A percentile compares a stretch with the other conserved stretches of the same genome.
Evolutionary conservation across 2,113 vertebrate species (phyloP).

Genomic region (Chelonoidis abingdonii): DNA sequence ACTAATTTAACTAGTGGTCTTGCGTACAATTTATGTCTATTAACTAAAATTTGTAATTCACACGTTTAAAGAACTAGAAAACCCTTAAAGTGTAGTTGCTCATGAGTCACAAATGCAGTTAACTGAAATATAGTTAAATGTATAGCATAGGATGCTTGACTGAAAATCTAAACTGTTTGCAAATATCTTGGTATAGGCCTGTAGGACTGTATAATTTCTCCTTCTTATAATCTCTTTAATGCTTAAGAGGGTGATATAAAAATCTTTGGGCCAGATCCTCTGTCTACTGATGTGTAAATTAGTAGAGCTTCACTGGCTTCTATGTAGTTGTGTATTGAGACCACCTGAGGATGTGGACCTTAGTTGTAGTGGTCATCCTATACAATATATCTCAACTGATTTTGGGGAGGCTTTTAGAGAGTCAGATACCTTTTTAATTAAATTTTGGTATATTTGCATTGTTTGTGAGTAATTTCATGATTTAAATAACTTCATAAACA

Average conservation of each 20-base stretch:
- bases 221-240: not conserved
- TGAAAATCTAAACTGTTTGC: not conserved
- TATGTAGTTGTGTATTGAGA: not conserved
- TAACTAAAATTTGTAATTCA: not conserved
- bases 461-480: not conserved
- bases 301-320: accelerated
- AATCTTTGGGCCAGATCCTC: not conserved
- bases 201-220: not conserved
- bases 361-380: not conserved
- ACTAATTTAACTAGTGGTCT: not conserved
- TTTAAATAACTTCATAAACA: not conserved
- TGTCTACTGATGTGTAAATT: not conserved
- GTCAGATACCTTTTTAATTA: not conserved
- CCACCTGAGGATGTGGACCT: not conserved
- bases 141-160: not conserved
- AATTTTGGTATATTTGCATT: not conserved
- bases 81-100: not conserved
- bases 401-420: not conserved
- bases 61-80: not conserved
- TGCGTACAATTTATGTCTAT: not conserved
- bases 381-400: not conserved
- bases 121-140: not conserved
- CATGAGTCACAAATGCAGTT: not conserved
- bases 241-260: not conserved
- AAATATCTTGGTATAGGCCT: not conserved